Evolutionary conservation across 2,888 invertebrate genomes (phyloP).

Genomic region (Drosophila mimica): DNA sequence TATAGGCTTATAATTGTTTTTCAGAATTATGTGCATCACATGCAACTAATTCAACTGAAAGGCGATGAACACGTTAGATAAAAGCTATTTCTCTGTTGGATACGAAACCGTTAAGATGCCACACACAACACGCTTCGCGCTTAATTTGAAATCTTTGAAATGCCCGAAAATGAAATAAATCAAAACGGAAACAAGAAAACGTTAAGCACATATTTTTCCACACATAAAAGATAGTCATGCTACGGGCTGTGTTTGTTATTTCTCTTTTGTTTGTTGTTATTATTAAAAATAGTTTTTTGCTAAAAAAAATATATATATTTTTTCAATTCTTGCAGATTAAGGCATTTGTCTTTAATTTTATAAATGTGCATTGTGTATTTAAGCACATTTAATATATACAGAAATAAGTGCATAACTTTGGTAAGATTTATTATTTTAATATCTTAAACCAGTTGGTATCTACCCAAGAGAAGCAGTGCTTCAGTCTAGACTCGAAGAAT

Average conservation of each 20-base stretch:
- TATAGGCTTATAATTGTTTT: constrained; percentile 32
- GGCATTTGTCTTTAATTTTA: not conserved
- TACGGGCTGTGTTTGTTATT: not conserved
- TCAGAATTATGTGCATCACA: constrained; percentile 32
- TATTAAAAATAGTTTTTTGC: not conserved
- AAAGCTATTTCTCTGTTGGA: constrained; percentile 43
- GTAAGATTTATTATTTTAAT: not conserved
- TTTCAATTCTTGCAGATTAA: not conserved
- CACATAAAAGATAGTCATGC: not conserved
- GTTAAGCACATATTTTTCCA: constrained; percentile 11
- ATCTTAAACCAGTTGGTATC: not conserved
- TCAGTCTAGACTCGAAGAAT: not conserved
- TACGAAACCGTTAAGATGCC: constrained; percentile 49
- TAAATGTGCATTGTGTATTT: not conserved
- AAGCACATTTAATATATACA: not conserved
- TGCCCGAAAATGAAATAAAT: constrained; percentile 36
- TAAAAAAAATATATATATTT: not conserved
- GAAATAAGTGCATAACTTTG: not conserved
- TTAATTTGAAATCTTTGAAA: constrained; percentile 68
- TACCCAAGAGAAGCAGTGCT: not conserved
- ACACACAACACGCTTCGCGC: constrained; percentile 22
- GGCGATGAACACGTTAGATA: constrained; percentile 59
- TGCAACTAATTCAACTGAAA: constrained; percentile 55
- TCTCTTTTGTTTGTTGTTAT: not conserved
- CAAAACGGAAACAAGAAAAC: constrained; percentile 36